phyloP scores from a whole-genome alignment of 2,113 vertebrate species.

The Puma concolor region DNA sequence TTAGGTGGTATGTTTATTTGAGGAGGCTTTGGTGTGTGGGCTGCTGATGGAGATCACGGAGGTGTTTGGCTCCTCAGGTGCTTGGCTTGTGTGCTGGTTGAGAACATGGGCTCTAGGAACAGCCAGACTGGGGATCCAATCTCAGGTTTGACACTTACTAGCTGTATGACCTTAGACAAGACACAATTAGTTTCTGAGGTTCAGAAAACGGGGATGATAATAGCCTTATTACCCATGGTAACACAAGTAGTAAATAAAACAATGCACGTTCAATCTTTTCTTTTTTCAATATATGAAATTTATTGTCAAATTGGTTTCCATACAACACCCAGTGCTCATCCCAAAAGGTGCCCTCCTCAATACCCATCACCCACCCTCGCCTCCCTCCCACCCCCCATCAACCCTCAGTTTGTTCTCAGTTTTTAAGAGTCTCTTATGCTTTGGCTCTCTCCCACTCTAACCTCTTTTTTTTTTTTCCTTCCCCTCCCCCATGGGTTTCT shows the following conservation, averaged over 20 bases:
- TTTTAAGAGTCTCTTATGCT: too few relatives aligned
- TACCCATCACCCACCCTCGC: too few relatives aligned
- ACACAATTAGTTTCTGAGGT: neutral
- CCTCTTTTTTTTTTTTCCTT: too few relatives aligned
- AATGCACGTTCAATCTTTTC: neutral
- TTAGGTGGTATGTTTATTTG: neutral
- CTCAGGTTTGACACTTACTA: neutral
- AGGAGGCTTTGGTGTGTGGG: neutral
- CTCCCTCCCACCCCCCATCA: too few relatives aligned
- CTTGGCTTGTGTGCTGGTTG: neutral
- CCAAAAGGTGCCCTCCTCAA: too few relatives aligned
- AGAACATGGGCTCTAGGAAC: neutral
- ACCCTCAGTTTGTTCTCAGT: too few relatives aligned
- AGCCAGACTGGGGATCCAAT: neutral
- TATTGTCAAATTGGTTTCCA: too few relatives aligned
- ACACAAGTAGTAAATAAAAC: neutral
- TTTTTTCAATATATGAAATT: too few relatives aligned
- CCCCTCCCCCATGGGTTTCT: too few relatives aligned
- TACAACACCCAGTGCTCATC: too few relatives aligned
- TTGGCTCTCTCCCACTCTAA: too few relatives aligned
- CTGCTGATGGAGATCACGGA: neutral
- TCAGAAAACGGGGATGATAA: neutral
- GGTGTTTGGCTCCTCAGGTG: too few relatives aligned
- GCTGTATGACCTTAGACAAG: neutral
- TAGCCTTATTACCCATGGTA: neutral